phyloP scores from a whole-genome alignment of 2,888 invertebrate species.

The Oxytorus armatus region DNA sequence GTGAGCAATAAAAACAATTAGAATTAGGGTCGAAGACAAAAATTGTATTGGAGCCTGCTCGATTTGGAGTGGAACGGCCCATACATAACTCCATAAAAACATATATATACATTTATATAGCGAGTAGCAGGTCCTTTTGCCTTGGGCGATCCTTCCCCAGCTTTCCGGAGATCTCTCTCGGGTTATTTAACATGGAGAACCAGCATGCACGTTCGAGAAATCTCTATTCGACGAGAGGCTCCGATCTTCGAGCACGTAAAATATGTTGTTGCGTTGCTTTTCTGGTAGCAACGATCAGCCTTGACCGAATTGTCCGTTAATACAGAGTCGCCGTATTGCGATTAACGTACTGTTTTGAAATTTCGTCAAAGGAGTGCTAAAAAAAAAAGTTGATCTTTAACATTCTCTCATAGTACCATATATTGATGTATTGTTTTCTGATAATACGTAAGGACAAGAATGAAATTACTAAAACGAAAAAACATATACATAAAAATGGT shows the following conservation, averaged over 20 bases:
- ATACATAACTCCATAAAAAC: neutral
- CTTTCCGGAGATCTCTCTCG: slow-evolving; percentile 25
- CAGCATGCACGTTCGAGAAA: slow-evolving; percentile 72
- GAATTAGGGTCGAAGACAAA: no score
- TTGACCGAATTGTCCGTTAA: slow-evolving; percentile 74
- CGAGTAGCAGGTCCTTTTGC: slow-evolving; percentile 40
- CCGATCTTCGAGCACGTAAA: slow-evolving; percentile 40
- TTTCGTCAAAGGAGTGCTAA: slow-evolving; percentile 19
- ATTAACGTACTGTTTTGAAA: slow-evolving; percentile 10
- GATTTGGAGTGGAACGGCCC: no score
- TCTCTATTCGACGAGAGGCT: slow-evolving; percentile 64
- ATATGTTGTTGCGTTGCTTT: slow-evolving; percentile 24
- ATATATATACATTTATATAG: neutral
- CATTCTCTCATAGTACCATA: no score
- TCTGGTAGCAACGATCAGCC: slow-evolving; percentile 66
- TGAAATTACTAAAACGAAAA: no score
- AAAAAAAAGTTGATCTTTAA: no score
- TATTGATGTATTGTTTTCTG: no score
- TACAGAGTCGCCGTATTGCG: slow-evolving; percentile 21
- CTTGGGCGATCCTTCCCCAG: slow-evolving; percentile 29
- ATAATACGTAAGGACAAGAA: no score
- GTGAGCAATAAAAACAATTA: neutral
- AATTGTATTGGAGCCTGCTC: no score
- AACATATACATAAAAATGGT: no score
- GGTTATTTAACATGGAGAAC: slow-evolving; percentile 12